phyloP scores from a whole-genome alignment of 2,888 invertebrate species.

The Trissolcus japonicus region DNA sequence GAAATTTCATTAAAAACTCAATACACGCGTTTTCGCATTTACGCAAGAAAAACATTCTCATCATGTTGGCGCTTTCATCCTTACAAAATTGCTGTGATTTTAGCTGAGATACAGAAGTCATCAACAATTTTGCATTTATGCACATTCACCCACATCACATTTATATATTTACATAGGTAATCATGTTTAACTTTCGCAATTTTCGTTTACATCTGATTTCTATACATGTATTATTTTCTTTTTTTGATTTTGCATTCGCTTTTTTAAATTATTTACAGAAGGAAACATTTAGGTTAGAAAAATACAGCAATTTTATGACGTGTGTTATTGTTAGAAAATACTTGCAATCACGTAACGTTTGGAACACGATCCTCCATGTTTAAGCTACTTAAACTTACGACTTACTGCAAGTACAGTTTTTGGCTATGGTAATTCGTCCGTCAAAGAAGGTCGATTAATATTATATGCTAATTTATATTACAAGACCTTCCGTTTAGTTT shows the following conservation, averaged over 20 bases:
- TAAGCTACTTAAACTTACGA: conserved; percentile 47
- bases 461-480: conserved; percentile 45
- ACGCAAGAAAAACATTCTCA: conserved; percentile 42
- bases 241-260: conserved; percentile 15
- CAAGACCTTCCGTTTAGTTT: conserved; percentile 40
- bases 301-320: conserved; percentile 73
- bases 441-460: conserved; percentile 43
- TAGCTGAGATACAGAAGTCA: conserved; percentile 59
- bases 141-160: conserved; percentile 46
- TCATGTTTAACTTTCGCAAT: conserved; percentile 52
- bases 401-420: conserved; percentile 53
- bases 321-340: conserved; percentile 67
- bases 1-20: conserved; percentile 67
- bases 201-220: conserved; percentile 43
- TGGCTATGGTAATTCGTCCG: conserved; percentile 56
- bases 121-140: conserved; percentile 56
- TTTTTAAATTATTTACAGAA: conserved; percentile 67
- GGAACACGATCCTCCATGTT: conserved; percentile 44
- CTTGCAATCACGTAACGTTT: conserved; percentile 49
- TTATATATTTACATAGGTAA: conserved; percentile 54
- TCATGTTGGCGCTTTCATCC: conserved; percentile 4
- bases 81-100: conserved; percentile 60
- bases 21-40: conserved; percentile 28
- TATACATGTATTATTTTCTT: conserved; percentile 42
- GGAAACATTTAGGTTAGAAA: conserved; percentile 73